Base-by-base conservation (phyloP, 2,888 invertebrate genomes). In the Nomada ferruginata region DNA sequence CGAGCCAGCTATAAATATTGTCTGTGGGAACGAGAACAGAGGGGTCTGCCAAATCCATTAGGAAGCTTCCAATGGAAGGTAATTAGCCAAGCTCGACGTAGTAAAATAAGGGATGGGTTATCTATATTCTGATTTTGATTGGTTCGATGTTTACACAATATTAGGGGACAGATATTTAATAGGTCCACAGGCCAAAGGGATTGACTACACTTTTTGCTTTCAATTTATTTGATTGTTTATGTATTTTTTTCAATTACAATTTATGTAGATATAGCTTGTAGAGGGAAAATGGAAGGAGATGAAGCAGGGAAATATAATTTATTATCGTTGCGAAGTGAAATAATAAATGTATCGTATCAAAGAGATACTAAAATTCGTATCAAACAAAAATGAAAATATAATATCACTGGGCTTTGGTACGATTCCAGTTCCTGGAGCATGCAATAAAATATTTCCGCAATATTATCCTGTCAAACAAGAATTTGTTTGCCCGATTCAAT, bases 1-100 rank as follows among this genome's bases (percentile, higher is more conserved):
- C 29, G 50, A n/a, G 20, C 59, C 15, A 10, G 55, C 55, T 9
- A 36, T 61, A 50, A 44, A 64, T 75, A 60, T 70, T 20, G n/a
- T 18, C 26, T 26, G 23, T 20, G 15, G 18, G 18, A 36, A 13
- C 42, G 13, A n/a, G 29, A 60, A 65, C 52, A 60, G 42, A 2
- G 57, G 11, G 13, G 52, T 60, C 36, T 2, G 29, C 4, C 5
- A 23, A 11, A 61, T 50, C 50, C 23, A 50, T 36, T 2, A 7
- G 42, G 7, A 29, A 2, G 7, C n/a, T 60, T 20, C 10, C 18
- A 29, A 13, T 42, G 2, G 23, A 4, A 29, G 72, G 36, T 15
- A 53, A 69, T 76, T 55, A 20, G 29, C 2, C 29, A 13, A 36
- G n/a, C 50, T 76, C n/a, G 44, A 55, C n/a, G 23, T 11, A 10